Percentiles rank a stretch among this genome's conserved stretches.
Conservation (phyloP, 2,888 invertebrate genomes). For the Pseudoips prasinana region DNA sequence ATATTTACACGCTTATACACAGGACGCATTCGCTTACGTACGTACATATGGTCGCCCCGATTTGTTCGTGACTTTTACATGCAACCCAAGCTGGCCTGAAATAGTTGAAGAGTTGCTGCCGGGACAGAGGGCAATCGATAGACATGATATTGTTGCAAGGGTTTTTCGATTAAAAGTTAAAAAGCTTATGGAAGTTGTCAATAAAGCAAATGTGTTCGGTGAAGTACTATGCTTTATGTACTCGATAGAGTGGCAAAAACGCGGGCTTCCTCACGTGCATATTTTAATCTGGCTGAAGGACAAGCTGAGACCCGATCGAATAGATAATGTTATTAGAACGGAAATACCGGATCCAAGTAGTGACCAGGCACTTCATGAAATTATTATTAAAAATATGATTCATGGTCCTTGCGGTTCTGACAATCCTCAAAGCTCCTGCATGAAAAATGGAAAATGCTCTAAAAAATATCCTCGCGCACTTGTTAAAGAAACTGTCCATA, state of each 20-base stretch:
- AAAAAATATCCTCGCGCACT: slow-evolving; percentile 31
- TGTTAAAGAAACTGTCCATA: slow-evolving; percentile 26
- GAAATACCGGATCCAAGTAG: slow-evolving; percentile 26
- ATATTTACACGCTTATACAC: slow-evolving; percentile 35
- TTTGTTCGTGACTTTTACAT: slow-evolving; percentile 27
- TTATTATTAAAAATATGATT: slow-evolving; percentile 30
- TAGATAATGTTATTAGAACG: slow-evolving; percentile 31
- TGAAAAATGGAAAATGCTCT: slow-evolving; percentile 25
- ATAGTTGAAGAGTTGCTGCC: slow-evolving; percentile 17
- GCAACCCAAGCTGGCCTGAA: slow-evolving; percentile 37
- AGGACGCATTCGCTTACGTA: slow-evolving; percentile 40
- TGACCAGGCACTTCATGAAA: slow-evolving; percentile 21
- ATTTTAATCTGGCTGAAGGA: slow-evolving; percentile 1
- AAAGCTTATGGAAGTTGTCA: slow-evolving; percentile 23
- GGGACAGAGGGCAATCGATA: slow-evolving; percentile 27
- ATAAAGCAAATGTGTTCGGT: slow-evolving; percentile 29
- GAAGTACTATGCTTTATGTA: slow-evolving; percentile 25
- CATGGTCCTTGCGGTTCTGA: slow-evolving; percentile 33
- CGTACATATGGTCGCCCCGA: slow-evolving; percentile 34
- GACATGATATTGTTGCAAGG: slow-evolving; percentile 37
- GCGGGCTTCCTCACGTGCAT: slow-evolving; percentile 14
- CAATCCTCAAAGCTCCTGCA: slow-evolving; percentile 27
- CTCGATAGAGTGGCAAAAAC: slow-evolving; percentile 29
- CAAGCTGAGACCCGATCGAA: slow-evolving; percentile 9
- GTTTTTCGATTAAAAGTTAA: slow-evolving; percentile 33